Percentiles rank a stretch among this genome's conserved stretches.
Evolutionary conservation across 2,113 vertebrate species (phyloP).

Genomic region (Cettia cetti): DNA sequence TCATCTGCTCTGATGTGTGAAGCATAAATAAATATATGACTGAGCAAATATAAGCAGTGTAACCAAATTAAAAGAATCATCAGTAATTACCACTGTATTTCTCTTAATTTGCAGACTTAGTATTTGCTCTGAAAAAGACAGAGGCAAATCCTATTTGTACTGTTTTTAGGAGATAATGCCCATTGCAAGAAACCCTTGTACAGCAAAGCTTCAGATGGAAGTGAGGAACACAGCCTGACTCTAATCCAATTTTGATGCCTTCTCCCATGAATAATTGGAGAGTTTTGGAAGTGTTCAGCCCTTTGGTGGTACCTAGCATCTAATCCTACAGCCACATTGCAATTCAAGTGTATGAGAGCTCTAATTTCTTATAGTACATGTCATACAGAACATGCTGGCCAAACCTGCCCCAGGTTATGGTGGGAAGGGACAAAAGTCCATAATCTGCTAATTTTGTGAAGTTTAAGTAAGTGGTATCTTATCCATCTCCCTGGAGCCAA

Average conservation of each 20-base stretch:
- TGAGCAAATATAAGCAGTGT: neutral
- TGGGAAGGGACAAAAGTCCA: neutral
- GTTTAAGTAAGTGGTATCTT: neutral
- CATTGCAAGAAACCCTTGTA: neutral
- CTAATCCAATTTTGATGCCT: neutral
- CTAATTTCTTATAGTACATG: neutral
- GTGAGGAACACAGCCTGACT: neutral
- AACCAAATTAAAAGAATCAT: neutral
- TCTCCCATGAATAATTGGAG: neutral
- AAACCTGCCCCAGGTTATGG: neutral
- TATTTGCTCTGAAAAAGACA: neutral
- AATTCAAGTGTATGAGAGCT: neutral
- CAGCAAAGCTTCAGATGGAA: neutral
- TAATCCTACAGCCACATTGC: neutral
- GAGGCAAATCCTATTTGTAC: slow-evolving; percentile 25
- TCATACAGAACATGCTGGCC: neutral
- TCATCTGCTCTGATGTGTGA: neutral
- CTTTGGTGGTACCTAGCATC: neutral
- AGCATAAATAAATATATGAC: neutral
- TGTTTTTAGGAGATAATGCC: neutral
- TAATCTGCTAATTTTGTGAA: neutral
- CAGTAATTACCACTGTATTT: neutral
- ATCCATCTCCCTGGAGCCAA: neutral
- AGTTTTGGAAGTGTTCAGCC: neutral
- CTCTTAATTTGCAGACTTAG: neutral